These are phyloP conservation scores for Catalaphyllia jardinei DNA, from an alignment of 64 coral and sea anemone species.

Conservation along the genomic window DNA sequence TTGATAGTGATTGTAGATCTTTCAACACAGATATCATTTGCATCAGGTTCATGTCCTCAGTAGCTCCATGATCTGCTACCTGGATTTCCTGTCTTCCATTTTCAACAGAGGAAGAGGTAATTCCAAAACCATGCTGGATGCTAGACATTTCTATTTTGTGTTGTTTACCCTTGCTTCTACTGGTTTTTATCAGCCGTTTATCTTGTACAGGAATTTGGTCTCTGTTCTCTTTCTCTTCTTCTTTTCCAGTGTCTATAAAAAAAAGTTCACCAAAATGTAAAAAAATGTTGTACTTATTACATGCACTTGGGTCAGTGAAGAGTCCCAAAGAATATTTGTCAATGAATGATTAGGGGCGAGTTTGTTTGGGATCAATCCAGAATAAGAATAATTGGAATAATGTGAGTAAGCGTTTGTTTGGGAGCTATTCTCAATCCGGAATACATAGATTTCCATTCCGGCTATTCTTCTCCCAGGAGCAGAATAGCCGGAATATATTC, in stretches of 20 bases:
- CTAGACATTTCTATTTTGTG: neutral
- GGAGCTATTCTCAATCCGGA: too few species aligned
- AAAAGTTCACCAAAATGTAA: neutral
- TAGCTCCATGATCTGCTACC: neutral
- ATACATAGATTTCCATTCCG: too few species aligned
- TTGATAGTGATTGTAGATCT: constrained; percentile 54
- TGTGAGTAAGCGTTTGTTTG: too few species aligned
- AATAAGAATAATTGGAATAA: too few species aligned
- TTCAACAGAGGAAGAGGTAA: neutral
- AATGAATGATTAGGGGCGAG: too few species aligned
- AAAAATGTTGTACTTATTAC: neutral
- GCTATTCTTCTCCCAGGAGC: too few species aligned
- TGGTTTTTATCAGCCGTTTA: constrained; percentile 13
- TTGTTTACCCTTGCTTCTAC: constrained; percentile 3
- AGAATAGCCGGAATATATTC: too few species aligned
- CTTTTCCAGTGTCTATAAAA: neutral
- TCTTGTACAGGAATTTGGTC: neutral
- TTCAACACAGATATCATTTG: constrained; percentile 42
- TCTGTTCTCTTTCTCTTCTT: constrained; percentile 38
- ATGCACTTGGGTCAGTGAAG: neutral
- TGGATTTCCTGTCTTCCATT: neutral
- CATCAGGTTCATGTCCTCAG: constrained; percentile 18
- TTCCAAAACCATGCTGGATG: neutral
- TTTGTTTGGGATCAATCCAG: too few species aligned
- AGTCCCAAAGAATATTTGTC: too few species aligned